Conservation (phyloP, 2,888 invertebrate species). For the Agonum fuliginosum region DNA sequence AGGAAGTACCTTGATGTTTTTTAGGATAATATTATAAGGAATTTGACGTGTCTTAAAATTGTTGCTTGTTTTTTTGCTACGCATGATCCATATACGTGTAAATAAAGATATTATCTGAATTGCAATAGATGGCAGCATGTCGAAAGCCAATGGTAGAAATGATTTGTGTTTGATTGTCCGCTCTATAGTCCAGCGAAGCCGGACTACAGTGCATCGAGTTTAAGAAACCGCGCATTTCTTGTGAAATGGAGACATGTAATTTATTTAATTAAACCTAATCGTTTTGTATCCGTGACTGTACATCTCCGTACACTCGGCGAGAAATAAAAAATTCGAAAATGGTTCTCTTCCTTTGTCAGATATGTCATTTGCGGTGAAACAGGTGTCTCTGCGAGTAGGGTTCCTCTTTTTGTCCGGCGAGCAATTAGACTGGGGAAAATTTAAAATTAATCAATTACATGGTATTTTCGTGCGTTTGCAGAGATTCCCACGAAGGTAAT, state of each 20-base stretch:
- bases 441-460: constrained; percentile 57
- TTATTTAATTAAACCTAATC: constrained; percentile 73
- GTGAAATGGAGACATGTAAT: constrained; percentile 72
- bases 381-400: constrained; percentile 66
- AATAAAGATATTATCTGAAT: too few species aligned
- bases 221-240: constrained; percentile 67
- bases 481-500: constrained; percentile 35
- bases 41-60: too few species aligned
- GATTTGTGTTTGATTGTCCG: background rate
- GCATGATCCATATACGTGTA: too few species aligned
- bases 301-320: constrained; percentile 47
- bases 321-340: constrained; percentile 65
- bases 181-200: background rate
- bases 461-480: constrained; percentile 37
- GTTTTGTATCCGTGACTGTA: constrained; percentile 71
- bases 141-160: too few species aligned
- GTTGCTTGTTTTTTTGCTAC: too few species aligned
- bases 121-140: too few species aligned
- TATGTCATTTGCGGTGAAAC: constrained; percentile 71
- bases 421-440: constrained; percentile 54
- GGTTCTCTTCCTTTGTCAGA: constrained; percentile 70
- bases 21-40: too few species aligned
- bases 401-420: background rate
- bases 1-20: too few species aligned
- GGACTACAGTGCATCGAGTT: background rate